These are phyloP conservation scores for Garra rufa DNA, from an alignment of 2,113 vertebrate genomes.

Conservation along the genomic window DNA sequence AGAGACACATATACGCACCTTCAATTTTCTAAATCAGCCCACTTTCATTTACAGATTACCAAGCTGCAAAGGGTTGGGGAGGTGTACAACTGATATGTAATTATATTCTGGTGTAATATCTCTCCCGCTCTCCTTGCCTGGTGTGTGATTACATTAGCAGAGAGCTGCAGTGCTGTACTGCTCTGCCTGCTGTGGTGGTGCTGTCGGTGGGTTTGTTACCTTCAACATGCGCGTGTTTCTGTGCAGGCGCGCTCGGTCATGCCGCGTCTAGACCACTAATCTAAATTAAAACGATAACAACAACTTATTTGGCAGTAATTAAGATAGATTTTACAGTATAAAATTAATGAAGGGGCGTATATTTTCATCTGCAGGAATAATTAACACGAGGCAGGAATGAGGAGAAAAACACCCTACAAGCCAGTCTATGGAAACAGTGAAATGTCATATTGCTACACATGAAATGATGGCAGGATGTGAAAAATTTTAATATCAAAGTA, in stretches of 20 bases:
- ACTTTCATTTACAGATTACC: conserved; percentile 44
- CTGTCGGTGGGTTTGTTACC: not conserved
- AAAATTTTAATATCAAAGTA: not conserved
- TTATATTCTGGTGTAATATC: conserved; percentile 47
- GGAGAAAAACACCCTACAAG: conserved; percentile 25
- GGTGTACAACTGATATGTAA: conserved; percentile 41
- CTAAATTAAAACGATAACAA: conserved; percentile 71
- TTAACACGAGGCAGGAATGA: conserved; percentile 67
- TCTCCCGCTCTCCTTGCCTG: not conserved
- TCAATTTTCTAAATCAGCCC: conserved; percentile 41
- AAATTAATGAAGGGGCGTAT: conserved; percentile 73
- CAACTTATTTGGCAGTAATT: conserved; percentile 74
- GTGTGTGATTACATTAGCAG: conserved; percentile 36
- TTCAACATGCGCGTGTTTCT: conserved; percentile 14
- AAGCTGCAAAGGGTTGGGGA: conserved; percentile 10
- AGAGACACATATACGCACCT: conserved; percentile 1
- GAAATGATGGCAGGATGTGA: not conserved
- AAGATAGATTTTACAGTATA: conserved; percentile 69
- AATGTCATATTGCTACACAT: not conserved
- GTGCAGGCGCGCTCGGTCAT: not conserved
- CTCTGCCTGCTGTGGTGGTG: conserved; percentile 17
- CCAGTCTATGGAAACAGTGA: not conserved
- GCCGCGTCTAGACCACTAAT: conserved; percentile 59
- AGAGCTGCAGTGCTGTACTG: not conserved
- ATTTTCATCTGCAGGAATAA: conserved; percentile 72